Evolutionary conservation across 2,797 vertebrate genomes (phyloP).

Genomic region (Hydrophis major): DNA sequence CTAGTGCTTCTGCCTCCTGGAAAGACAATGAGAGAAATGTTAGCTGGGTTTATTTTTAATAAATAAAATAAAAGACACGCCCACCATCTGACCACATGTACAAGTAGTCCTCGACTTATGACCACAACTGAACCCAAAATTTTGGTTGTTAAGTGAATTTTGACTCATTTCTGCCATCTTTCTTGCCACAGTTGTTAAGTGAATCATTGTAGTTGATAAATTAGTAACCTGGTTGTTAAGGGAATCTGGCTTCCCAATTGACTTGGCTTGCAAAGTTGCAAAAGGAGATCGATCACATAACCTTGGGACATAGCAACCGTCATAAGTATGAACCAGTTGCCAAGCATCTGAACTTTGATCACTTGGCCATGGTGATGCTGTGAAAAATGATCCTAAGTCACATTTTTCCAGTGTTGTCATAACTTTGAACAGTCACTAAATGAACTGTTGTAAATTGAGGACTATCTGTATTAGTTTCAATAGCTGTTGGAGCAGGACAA

Average conservation of each 20-base stretch:
- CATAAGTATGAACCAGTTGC: background rate
- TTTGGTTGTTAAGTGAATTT: background rate
- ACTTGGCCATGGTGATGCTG: accelerated
- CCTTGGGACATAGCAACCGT: background rate
- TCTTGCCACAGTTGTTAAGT: background rate
- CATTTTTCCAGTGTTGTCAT: background rate
- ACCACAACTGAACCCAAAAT: background rate
- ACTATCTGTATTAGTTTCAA: background rate
- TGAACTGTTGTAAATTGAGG: background rate
- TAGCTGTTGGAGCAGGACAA: background rate
- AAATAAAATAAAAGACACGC: background rate
- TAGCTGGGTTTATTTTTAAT: background rate
- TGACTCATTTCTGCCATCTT: background rate
- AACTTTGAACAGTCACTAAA: background rate
- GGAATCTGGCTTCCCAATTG: background rate
- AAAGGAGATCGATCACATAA: background rate
- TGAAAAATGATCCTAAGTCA: background rate
- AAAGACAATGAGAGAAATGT: constrained; percentile 32
- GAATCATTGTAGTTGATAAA: background rate
- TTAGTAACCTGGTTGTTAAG: background rate
- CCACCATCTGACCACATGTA: background rate
- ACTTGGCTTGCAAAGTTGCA: background rate
- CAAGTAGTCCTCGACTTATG: background rate
- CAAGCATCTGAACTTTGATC: background rate
- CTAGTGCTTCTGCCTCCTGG: constrained; percentile 91